Percentiles rank a stretch among this genome's conserved stretches.
Conservation (phyloP, 37 sponge, comb jelly and placozoan genomes). For the Cladorhizidae sp. region DNA sequence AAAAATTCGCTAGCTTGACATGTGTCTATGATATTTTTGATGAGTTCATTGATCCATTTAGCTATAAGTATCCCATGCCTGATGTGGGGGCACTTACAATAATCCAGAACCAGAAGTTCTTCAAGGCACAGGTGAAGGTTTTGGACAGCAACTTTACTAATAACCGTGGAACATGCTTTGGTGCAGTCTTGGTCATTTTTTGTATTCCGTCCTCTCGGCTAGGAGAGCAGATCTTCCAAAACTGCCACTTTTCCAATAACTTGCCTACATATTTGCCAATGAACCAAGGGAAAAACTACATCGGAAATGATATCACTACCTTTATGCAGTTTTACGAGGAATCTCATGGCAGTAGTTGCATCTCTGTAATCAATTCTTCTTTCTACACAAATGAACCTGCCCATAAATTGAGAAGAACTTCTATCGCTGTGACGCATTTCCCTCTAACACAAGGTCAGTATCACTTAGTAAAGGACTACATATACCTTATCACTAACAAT, state of each 20-base stretch:
- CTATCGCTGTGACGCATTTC: conserved; percentile 7
- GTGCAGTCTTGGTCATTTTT: neutral
- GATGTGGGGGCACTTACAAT: conserved; percentile 23
- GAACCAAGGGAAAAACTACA: neutral
- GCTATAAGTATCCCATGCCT: neutral
- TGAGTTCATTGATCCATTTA: neutral
- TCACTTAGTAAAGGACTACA: too few relatives aligned
- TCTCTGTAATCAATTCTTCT: neutral
- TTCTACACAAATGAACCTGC: neutral
- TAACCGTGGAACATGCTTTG: conserved; percentile 14
- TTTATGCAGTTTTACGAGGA: neutral
- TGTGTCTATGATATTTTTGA: neutral
- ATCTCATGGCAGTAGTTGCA: neutral
- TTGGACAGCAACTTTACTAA: neutral
- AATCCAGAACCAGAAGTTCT: neutral
- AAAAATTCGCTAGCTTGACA: too few relatives aligned
- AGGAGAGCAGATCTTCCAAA: neutral
- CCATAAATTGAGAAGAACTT: neutral
- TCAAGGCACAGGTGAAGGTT: neutral
- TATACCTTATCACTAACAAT: too few relatives aligned
- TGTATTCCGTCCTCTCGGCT: neutral
- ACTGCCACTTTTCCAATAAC: conserved; percentile 8
- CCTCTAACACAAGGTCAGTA: neutral
- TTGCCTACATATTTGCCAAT: neutral
- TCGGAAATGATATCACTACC: conserved; percentile 6